Evolutionary conservation across 2,888 invertebrate species (phyloP).

Genomic region (Caenorhabditis macrosperma): DNA sequence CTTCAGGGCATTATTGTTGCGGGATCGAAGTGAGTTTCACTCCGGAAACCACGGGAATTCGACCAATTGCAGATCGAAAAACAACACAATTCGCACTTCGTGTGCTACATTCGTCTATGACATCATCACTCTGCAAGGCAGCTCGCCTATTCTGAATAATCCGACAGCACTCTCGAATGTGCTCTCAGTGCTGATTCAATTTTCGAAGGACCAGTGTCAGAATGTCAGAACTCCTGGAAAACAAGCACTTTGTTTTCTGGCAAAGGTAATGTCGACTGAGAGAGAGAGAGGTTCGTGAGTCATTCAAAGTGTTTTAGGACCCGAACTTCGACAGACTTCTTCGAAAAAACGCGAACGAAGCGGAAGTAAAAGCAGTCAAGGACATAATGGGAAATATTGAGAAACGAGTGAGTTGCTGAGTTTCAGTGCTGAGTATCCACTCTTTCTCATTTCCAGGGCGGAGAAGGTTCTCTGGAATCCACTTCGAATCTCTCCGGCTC

Average conservation of each 20-base stretch:
- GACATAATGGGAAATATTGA: conserved; percentile 64
- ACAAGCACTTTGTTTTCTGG: conserved; percentile 60
- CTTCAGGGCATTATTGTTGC: conserved; percentile 80
- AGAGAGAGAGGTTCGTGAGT: neutral
- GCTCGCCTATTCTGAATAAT: conserved; percentile 83
- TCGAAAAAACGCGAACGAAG: conserved; percentile 61
- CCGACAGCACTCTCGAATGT: conserved; percentile 42
- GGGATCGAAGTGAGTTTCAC: conserved; percentile 75
- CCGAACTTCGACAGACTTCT: conserved; percentile 65
- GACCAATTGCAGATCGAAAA: conserved; percentile 85
- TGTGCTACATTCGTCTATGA: conserved; percentile 85
- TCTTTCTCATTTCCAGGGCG: conserved; percentile 50
- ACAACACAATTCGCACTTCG: conserved; percentile 90
- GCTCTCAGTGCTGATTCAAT: conserved; percentile 61
- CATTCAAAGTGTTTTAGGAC: conserved; percentile 37
- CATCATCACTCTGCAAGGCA: conserved; percentile 86
- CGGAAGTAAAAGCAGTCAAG: conserved; percentile 57
- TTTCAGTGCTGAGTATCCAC: neutral
- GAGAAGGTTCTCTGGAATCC: conserved; percentile 60
- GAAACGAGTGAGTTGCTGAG: conserved; percentile 52
- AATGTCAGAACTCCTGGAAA: conserved; percentile 65
- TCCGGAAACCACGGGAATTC: neutral
- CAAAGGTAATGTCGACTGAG: conserved; percentile 49
- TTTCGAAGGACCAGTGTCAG: conserved; percentile 64
- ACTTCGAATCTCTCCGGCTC: conserved; percentile 53